phyloP scores from a whole-genome alignment of 30 jellyfish, hydroid and myxozoan genomes.

The Morbakka virulenta region DNA sequence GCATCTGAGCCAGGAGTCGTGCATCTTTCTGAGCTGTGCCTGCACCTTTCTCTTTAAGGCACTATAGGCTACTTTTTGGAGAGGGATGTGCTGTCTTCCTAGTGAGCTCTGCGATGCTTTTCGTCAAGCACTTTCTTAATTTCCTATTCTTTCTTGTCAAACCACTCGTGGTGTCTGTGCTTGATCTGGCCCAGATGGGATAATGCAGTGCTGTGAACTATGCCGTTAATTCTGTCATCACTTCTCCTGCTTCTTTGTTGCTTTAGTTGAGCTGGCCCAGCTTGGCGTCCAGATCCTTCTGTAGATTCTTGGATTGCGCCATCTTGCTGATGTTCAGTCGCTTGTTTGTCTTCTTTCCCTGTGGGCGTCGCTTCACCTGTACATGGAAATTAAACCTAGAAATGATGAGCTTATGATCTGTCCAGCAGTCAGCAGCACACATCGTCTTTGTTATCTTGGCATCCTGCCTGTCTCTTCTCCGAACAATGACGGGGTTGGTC shows the following conservation, averaged over 20 bases:
- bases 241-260: neutral
- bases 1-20: constrained; percentile 1
- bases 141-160: too few species aligned
- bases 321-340: too few species aligned
- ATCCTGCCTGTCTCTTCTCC: neutral
- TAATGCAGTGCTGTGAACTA: too few species aligned
- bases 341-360: too few species aligned
- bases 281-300: neutral
- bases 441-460: neutral
- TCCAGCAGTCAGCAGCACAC: constrained; percentile 29
- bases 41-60: neutral
- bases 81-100: too few species aligned
- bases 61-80: neutral
- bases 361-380: too few species aligned
- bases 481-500: constrained; percentile 9
- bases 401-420: constrained; percentile 4
- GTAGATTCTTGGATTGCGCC: neutral
- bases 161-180: too few species aligned
- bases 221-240: too few species aligned
- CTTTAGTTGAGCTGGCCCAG: neutral
- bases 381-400: neutral
- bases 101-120: too few species aligned
- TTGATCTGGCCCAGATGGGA: too few species aligned
- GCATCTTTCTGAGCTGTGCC: too few species aligned
- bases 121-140: too few species aligned